Evolutionary conservation across 2,888 invertebrate species (phyloP), one percentile per base, ranked within the genome.

Genomic region (Acrocyrtus sp.): DNA sequence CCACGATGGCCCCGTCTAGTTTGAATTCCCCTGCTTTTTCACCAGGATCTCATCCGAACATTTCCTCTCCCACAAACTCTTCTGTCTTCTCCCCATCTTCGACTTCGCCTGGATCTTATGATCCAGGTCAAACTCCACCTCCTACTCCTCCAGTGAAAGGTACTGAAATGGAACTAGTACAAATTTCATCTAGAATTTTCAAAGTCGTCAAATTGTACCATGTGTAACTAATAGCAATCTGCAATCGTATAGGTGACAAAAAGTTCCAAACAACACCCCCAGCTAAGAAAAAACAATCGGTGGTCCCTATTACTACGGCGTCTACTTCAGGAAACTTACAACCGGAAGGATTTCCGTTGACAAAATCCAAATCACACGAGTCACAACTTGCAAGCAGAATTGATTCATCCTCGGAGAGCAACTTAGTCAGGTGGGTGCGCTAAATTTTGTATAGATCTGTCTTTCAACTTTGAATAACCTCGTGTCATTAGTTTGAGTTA

Each of bases 301-400:
- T 90, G 82, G 88, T 50, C 15, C 39, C 39, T 41, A 17, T 47
- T 51, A 41, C 62, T 10, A 26, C 72, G 41, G 66, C 34, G 41
- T 56, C 41, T 82, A 83, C 17, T 54, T 65, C 82, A 3, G 78
- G 79, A 53, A 84, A 82, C 60, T 83, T 87, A 66, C 83, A 87
- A 80, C 86, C 88, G 19, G 88, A 87, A 77, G 84, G 84, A 58
- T 89, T 85, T 82, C 90, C 93, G 12, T 87, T 96, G 80, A 93
- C 92, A 72, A 95, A 95, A 86, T 95, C 95, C 76, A 92, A 93
- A 83, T 95, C 95, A 48, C 95, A 96, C 85, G 96, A 96, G 86
- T 94, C 94, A 15, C 95, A 95, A 84, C 87, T 95, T 74, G 91
- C 89, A 60, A 88, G 88, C 83, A 86, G 88, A 82, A 86, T 88